Base-by-base conservation (phyloP, 2,888 invertebrate species). In the Polydrusus pterygomalis region DNA sequence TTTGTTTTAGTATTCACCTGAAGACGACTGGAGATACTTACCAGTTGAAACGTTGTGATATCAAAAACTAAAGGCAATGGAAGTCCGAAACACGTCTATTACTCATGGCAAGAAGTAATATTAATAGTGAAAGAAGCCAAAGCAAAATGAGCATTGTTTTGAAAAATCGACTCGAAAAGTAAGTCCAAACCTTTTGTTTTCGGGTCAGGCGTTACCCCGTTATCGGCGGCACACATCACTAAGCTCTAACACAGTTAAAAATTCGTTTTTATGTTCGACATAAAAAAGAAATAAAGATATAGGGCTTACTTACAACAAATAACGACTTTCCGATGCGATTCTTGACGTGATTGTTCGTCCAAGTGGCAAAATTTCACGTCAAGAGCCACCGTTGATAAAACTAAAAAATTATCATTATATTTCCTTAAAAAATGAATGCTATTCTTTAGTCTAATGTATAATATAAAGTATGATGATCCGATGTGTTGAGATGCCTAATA, bases 251-350 rank as follows among this genome's bases (percentile, higher is more conserved):
- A 9, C 15, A 47, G 47, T 47, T 47, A 47, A 47, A 47, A 47
- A 17, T 47, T 47, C 47, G 47, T 17, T 47, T 47, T 47, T 47
- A 47, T 47, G 47, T 47, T 17, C 2, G 47, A 47, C n/a, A 47
- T 47, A 47, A 47, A 47, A 47, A 47, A 47, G 47, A 47, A 47
- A 47, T 47, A 47, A 47, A 47, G 47, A 47, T 47, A 47, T n/a
- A 17, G 47, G 15, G 47, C 47, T 47, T 43, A 43, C 47, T 47
- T 47, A 47, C 47, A 47, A 17, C 47, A 47, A 47, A 47, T 47
- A 17, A 47, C n/a, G 47, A 17, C 9, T 47, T 47, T 8, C 47
- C 17, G 17, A 47, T 47, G 47, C 8, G 47, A 47, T 47, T 47
- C 17, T 47, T 47, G 3, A 13, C 8, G 47, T 8, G 17, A 47